Evolutionary conservation across 2,888 invertebrate species (phyloP), one percentile per base, ranked within the genome.

Genomic region (Mimas tiliae): DNA sequence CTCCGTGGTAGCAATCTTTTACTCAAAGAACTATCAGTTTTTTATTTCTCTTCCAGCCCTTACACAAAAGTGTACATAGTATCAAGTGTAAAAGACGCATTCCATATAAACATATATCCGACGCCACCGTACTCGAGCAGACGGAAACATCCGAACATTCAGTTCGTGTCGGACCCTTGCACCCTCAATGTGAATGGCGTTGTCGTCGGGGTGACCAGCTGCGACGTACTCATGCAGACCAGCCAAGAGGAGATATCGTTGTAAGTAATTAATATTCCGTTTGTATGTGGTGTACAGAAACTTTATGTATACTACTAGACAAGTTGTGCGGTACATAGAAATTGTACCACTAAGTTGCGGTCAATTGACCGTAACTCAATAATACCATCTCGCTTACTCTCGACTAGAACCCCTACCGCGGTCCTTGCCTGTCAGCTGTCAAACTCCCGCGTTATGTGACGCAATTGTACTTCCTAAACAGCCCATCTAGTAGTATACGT

Each of bases 211-310:
- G 89, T 96, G 34, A 98, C 98, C 3, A 96, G 98, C 34, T 96
- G 96, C 0, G 99, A 99, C 84, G 94, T 97, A 52, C 89, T 98
- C 9, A 96, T 97, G 92, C 97, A 98, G 82, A 89, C 98, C 42
- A 95, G 96, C 58, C 96, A 96, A 78, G 96, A 96, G 80, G 98
- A 98, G 88, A 94, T 98, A 74, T 95, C 95, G 0, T 85, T 93
- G 97, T 97, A 90, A 95, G 94, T 86, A 64, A 68, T 11, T 3
- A 62, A 8, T 42, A 16, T 42, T 34, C 0, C 16, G 51, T 27
- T 27, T 27, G 6, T 9, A 38, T 55, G 2, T 27, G 53, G n/a
- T 64, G 53, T 1, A 38, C 7, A 7, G 7, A 34, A 6, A 34
- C 34, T 34, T 6, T 7, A 34, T 3, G n/a, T n/a, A n/a, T n/a